These are phyloP conservation scores for Albula goreensis DNA, from an alignment of 2,113 vertebrate genomes.

Conservation along the genomic window DNA sequence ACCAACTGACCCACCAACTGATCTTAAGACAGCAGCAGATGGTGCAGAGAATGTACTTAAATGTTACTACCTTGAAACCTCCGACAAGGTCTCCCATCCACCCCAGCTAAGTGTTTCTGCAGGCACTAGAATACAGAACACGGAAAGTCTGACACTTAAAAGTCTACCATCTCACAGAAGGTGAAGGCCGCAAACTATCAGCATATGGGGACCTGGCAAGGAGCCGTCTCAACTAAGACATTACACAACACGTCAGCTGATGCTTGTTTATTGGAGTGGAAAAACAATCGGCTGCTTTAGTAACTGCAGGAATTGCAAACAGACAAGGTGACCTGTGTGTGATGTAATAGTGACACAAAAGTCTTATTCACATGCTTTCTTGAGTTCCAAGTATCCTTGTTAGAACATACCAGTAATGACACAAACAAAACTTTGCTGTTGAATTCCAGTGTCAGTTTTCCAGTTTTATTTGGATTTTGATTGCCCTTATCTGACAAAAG, in stretches of 20 bases:
- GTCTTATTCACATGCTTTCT: background rate
- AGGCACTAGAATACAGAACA: background rate
- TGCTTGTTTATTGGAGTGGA: background rate
- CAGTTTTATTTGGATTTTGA: too few species aligned
- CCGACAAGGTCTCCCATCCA: background rate
- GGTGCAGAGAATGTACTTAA: background rate
- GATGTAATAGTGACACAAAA: background rate
- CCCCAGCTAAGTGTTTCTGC: constrained; percentile 20
- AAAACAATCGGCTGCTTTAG: background rate
- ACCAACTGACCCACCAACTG: background rate
- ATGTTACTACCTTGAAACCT: background rate
- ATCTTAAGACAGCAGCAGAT: background rate
- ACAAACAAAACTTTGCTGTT: background rate
- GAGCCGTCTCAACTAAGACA: background rate
- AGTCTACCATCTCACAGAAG: constrained; percentile 4
- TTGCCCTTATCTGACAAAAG: too few species aligned
- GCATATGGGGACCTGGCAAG: constrained; percentile 4
- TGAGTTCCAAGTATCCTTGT: background rate
- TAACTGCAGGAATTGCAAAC: background rate
- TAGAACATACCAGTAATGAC: background rate
- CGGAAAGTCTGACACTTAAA: constrained; percentile 8
- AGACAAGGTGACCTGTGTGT: background rate
- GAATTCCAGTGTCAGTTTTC: background rate
- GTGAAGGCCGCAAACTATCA: constrained; percentile 9
- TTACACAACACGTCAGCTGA: background rate